A percentile compares a stretch with the other conserved stretches of the same genome.
Conservation (phyloP, 2,888 invertebrate species). For the Lithophane ornitopus region DNA sequence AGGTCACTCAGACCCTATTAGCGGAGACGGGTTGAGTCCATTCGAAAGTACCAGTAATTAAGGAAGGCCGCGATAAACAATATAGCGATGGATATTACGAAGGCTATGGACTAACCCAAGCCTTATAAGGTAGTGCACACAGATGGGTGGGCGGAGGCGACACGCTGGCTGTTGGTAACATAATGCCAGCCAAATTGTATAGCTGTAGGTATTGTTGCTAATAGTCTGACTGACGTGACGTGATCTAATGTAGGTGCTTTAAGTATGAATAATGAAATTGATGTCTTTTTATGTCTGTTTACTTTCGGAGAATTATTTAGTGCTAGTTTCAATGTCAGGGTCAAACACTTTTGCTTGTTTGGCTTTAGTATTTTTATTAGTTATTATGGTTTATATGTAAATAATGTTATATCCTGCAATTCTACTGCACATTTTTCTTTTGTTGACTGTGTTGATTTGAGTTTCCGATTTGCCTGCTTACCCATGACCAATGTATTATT, state of each 20-base stretch:
- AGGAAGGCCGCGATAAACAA: conserved; percentile 77
- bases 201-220: conserved; percentile 33
- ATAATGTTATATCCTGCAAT: neutral
- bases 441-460: neutral
- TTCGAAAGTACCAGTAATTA: conserved; percentile 81
- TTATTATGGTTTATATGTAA: neutral
- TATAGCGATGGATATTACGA: conserved; percentile 69
- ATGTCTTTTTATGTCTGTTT: neutral
- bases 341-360: neutral
- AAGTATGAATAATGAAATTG: conserved; percentile 14
- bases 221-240: conserved; percentile 18
- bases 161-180: conserved; percentile 71
- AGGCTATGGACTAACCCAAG: conserved; percentile 70
- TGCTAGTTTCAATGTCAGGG: conserved; percentile 8
- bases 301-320: conserved; percentile 9
- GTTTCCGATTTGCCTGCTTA: neutral
- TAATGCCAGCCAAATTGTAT: conserved; percentile 51
- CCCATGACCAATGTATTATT: neutral
- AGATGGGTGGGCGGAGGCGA: conserved; percentile 72
- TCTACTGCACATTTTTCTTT: neutral
- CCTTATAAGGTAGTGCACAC: conserved; percentile 70
- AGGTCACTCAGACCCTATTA: conserved; percentile 77
- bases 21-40: conserved; percentile 73
- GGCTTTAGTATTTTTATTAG: neutral
- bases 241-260: conserved; percentile 8